Conservation (phyloP, 2,113 vertebrate genomes). For the Neotoma lepida region DNA sequence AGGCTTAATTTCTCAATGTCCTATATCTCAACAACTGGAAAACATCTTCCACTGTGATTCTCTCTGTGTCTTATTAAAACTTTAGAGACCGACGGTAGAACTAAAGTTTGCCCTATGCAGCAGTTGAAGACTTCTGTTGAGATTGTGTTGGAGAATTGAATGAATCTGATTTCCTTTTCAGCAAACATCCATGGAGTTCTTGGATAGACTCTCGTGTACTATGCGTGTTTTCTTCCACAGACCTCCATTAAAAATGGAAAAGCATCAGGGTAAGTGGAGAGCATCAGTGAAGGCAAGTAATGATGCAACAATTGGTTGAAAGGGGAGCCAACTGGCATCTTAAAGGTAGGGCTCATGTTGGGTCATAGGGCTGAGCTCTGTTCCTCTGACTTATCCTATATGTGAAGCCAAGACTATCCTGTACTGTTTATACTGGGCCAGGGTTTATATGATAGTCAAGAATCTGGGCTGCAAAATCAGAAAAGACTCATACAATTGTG, state of each 20-base stretch:
- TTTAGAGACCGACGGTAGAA: slow-evolving; percentile 24
- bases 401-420: not conserved
- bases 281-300: not conserved
- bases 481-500: not conserved
- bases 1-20: not conserved
- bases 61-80: not conserved
- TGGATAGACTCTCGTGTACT: not conserved
- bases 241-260: not conserved
- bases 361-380: not conserved
- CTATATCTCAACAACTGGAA: not conserved
- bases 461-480: slow-evolving; percentile 32
- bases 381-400: not conserved
- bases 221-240: not conserved
- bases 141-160: slow-evolving; percentile 7
- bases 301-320: slow-evolving; percentile 1
- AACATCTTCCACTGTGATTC: not conserved
- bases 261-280: no score
- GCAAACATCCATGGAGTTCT: not conserved
- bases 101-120: not conserved
- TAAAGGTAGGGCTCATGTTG: not conserved
- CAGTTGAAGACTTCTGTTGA: slow-evolving; percentile 39
- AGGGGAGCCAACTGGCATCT: not conserved
- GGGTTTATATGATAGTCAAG: not conserved
- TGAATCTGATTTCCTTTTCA: not conserved
- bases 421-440: not conserved